phyloP scores from a whole-genome alignment of 1,140 invertebrate genomes.

The Euwallacea fornicatus region DNA sequence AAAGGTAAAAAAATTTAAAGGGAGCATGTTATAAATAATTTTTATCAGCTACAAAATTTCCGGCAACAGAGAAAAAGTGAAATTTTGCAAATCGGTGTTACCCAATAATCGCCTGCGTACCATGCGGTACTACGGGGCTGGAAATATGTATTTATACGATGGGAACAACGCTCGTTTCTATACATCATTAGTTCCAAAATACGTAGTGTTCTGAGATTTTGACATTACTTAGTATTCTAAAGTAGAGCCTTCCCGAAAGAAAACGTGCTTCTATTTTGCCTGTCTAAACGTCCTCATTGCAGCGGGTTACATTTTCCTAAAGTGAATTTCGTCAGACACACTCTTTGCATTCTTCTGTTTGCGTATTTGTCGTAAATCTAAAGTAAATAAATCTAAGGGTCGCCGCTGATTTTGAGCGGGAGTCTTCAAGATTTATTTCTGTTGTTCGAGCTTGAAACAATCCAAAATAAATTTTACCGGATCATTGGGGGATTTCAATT shows the following conservation, averaged over 20 bases:
- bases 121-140: too few species aligned
- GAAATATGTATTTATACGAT: too few species aligned
- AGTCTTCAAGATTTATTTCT: constrained; percentile 32
- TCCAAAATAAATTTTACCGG: constrained; percentile 35
- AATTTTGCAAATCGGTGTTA: too few species aligned
- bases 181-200: too few species aligned
- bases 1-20: too few species aligned
- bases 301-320: background rate
- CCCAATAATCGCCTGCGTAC: too few species aligned
- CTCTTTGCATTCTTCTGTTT: constrained; percentile 12
- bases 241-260: background rate
- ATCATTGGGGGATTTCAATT: constrained; percentile 35
- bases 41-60: too few species aligned
- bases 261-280: background rate
- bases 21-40: too few species aligned
- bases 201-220: too few species aligned
- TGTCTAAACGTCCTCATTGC: background rate
- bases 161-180: too few species aligned
- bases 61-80: too few species aligned
- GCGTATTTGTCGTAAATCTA: constrained; percentile 26
- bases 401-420: constrained; percentile 30
- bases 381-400: constrained; percentile 24
- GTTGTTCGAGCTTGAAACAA: constrained; percentile 31
- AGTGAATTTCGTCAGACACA: constrained; percentile 5
- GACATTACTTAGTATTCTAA: too few species aligned